Conservation (phyloP, 2,113 vertebrate genomes). For the Misgurnus mizolepis region DNA sequence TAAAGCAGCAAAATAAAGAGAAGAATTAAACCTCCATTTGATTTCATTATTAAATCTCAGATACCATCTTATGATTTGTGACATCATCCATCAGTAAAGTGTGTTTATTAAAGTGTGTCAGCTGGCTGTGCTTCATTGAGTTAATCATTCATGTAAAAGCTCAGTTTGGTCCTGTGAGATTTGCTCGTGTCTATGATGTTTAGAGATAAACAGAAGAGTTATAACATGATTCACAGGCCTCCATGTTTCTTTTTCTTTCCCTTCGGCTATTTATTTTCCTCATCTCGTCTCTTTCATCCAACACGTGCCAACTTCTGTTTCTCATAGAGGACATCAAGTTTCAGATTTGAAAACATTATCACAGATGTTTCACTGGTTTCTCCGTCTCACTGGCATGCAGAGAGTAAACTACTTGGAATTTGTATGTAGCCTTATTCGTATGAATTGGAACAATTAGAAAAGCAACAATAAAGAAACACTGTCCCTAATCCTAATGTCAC, state of each 20-base stretch:
- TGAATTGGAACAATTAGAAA: too few relatives aligned
- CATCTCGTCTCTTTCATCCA: slow-evolving; percentile 55
- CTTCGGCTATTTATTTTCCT: slow-evolving; percentile 10
- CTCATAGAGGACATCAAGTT: slow-evolving; percentile 70
- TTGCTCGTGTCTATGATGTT: slow-evolving; percentile 43
- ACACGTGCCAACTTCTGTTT: slow-evolving; percentile 59
- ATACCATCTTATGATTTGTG: too few relatives aligned
- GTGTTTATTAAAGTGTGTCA: too few relatives aligned
- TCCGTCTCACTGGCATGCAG: neutral
- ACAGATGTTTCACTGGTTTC: neutral
- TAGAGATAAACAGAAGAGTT: slow-evolving; percentile 62
- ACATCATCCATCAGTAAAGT: too few relatives aligned
- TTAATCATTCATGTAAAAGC: slow-evolving; percentile 36
- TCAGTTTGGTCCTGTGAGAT: slow-evolving; percentile 36
- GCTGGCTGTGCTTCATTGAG: neutral
- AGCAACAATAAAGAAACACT: too few relatives aligned
- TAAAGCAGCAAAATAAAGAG: too few relatives aligned
- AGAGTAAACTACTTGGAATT: neutral
- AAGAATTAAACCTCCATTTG: too few relatives aligned
- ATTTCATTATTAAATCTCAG: too few relatives aligned
- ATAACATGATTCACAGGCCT: slow-evolving; percentile 57
- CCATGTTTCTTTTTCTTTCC: slow-evolving; percentile 10
- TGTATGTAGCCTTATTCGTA: too few relatives aligned
- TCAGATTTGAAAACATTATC: neutral
- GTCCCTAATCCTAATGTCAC: too few relatives aligned